Evolutionary conservation across 2,113 vertebrate genomes (phyloP).

Genomic region (Melanerpes formicivorus): DNA sequence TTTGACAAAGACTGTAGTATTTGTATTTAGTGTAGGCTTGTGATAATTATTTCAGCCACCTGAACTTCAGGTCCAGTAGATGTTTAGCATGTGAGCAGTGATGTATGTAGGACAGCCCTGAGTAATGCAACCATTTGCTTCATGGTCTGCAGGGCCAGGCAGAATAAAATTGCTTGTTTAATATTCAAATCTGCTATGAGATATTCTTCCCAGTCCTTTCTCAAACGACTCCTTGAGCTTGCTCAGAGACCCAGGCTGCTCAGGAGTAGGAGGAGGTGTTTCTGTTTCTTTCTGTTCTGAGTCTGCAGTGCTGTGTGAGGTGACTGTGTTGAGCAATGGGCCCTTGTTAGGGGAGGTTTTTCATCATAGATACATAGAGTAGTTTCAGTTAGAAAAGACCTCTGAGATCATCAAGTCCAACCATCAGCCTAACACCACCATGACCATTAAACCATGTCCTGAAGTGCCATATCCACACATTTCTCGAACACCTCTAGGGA

Average conservation of each 20-base stretch:
- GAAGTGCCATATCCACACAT: too few species aligned
- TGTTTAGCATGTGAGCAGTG: neutral
- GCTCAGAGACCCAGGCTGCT: neutral
- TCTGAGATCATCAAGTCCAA: too few species aligned
- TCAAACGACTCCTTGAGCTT: neutral
- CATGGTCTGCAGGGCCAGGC: neutral
- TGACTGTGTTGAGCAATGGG: neutral
- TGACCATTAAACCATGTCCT: too few species aligned
- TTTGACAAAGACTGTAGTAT: neutral
- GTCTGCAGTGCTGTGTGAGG: neutral
- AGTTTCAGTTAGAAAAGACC: too few species aligned
- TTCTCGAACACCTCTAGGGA: too few species aligned
- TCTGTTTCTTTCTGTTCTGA: neutral
- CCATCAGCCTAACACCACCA: too few species aligned
- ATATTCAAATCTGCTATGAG: neutral
- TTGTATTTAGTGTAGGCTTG: neutral
- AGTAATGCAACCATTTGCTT: neutral
- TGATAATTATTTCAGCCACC: neutral
- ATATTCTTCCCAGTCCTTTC: neutral
- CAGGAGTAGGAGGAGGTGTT: neutral
- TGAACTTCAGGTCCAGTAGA: too few species aligned
- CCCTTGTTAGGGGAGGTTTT: fast-evolving
- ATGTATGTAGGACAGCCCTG: neutral
- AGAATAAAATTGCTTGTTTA: conserved; percentile 2
- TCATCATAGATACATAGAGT: too few species aligned